Base-by-base conservation (phyloP, 2,113 vertebrate genomes). In the Dicrurus megarhynchus region DNA sequence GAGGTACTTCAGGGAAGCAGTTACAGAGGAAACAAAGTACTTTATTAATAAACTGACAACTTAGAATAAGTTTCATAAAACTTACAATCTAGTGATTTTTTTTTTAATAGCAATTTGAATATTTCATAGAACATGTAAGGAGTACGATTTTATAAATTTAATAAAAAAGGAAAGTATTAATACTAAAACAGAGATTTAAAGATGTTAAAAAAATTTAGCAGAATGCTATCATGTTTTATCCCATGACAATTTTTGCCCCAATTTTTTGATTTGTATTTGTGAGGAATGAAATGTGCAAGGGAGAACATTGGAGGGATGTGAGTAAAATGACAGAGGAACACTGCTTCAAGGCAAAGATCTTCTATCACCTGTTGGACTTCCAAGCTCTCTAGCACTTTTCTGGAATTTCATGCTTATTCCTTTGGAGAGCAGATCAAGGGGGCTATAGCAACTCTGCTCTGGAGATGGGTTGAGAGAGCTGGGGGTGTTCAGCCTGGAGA, bases 271-370 rank as follows among this genome's bases (percentile, higher is more conserved):
- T 60, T 59, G 7, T 21, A 33, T 1, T 30, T 69, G 1, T 41
- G 15, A 64, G 19, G 6, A 77, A 57, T 15, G 0, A 77, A 56
- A 47, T 32, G 1, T 6, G 9, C 5, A 16, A 53, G 6, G 26
- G 18, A 79, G 15, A 76, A 37, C 4, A 55, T 3, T n/a, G 15
- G 17, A 59, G 5, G 10, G 10, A 60, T 18, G 3, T 20, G 11
- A 76, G 7, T 64, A 49, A 83, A 73, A 68, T 50, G 10, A 12
- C 26, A 67, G 6, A 63, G 11, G 15, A 91, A 17, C 16, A 21
- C 1, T 39, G 0, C 19, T 65, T 84, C 14, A 33, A 47, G 35
- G 26, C 7, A 53, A 64, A 42, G 6, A 30, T 22, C 6, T 74
- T 39, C 7, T 49, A 10, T 73, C 61, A 30, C 32, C n/a, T 6